Base-by-base conservation (phyloP, 2,797 vertebrate species). In the Odontamblyopus lacepedii region DNA sequence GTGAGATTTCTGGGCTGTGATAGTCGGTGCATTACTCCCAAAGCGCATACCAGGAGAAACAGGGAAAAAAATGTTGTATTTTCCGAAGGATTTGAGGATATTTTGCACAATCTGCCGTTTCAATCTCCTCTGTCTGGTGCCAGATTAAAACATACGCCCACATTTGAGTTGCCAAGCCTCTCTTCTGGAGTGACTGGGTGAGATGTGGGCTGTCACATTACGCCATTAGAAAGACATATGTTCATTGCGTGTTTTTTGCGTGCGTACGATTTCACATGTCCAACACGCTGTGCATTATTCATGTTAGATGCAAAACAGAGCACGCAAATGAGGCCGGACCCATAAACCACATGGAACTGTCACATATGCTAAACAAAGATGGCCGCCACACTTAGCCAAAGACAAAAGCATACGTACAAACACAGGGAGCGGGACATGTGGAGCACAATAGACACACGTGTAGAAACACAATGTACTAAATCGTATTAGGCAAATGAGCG, bases 401-500 rank as follows among this genome's bases (percentile, higher is more conserved):
- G 70, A 71, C 73, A 30, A 64, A 15, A 63, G 41, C 60, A 53
- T 61, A 26, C 11, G 13, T 57, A 27, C 51, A n/a, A 55, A 55
- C 19, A 5, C 13, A 57, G 23, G 11, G 12, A 26, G 57, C 5
- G 4, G 5, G 2, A 71, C 63, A 76, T 71, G 13, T 0, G 7
- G 8, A 57, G 61, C 69, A 67, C 56, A 75, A 78, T 27, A 62
- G 72, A 67, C 67, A 64, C 23, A 18, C n/a, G 7, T 5, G 64
- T 67, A 71, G 44, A 62, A 32, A 32, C 35, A 50, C 70, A 70
- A 27, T 2, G 67, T 71, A 65, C 79, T 76, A 87, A 91, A 91
- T 89, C 88, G 85, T 84, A 87, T 88, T 90, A 91, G 85, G 83
- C 81, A 88, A 90, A 91, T 89, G 88, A 86, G 88, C 75, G 57